Percentiles rank a stretch among this genome's conserved stretches.
phyloP scores from a whole-genome alignment of 2,113 vertebrate species.

The Malurus alboscapulatus region DNA sequence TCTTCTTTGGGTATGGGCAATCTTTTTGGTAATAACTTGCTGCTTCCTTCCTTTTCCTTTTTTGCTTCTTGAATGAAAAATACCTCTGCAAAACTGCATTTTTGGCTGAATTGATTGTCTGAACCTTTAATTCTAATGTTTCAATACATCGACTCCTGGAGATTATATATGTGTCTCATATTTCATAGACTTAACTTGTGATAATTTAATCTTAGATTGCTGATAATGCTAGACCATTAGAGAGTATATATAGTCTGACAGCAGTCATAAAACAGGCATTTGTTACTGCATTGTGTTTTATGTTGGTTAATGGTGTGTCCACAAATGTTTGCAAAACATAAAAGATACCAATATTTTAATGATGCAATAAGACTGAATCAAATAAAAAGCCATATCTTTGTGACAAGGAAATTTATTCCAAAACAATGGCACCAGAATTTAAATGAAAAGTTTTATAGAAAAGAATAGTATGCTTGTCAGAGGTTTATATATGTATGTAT shows the following conservation, averaged over 20 bases:
- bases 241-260: slow-evolving; percentile 81
- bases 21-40: slow-evolving; percentile 24
- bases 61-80: slow-evolving; percentile 55
- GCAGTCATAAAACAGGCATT: slow-evolving; percentile 78
- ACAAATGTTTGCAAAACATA: slow-evolving; percentile 78
- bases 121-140: slow-evolving; percentile 72
- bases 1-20: not conserved
- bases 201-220: slow-evolving; percentile 74
- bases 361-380: slow-evolving; percentile 72
- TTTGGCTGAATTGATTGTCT: slow-evolving; percentile 71
- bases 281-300: slow-evolving; percentile 75
- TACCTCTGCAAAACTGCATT: slow-evolving; percentile 43
- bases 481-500: slow-evolving; percentile 59
- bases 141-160: slow-evolving; percentile 59
- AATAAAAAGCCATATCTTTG: slow-evolving; percentile 73
- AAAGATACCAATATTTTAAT: slow-evolving; percentile 80
- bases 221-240: slow-evolving; percentile 71
- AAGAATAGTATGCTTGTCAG: slow-evolving; percentile 52
- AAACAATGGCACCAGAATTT: slow-evolving; percentile 74
- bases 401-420: slow-evolving; percentile 74
- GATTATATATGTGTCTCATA: slow-evolving; percentile 70
- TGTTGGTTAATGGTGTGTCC: slow-evolving; percentile 71
- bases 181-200: slow-evolving; percentile 73
- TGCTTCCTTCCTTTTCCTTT: slow-evolving; percentile 9
- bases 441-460: slow-evolving; percentile 73